These are phyloP conservation scores for Brachionichthys hirsutus DNA, from an alignment of 2,113 vertebrate species.

Conservation along the genomic window DNA sequence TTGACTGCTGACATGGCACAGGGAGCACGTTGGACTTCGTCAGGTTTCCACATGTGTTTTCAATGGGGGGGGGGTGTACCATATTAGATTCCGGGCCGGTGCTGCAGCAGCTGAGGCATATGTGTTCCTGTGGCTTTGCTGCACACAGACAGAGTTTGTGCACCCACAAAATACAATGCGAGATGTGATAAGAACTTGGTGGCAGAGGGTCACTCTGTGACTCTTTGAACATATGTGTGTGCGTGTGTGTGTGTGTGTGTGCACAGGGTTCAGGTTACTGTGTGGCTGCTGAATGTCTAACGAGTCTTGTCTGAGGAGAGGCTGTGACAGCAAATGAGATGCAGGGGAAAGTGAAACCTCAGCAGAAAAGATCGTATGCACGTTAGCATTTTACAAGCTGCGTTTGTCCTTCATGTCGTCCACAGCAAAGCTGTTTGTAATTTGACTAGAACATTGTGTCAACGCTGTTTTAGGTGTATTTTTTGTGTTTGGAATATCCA, in stretches of 20 bases:
- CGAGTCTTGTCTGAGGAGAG: conserved; percentile 58
- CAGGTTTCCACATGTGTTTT: conserved; percentile 74
- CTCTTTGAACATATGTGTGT: too few species aligned
- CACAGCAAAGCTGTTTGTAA: too few species aligned
- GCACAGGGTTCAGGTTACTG: conserved; percentile 56
- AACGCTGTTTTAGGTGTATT: too few species aligned
- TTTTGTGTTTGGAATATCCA: too few species aligned
- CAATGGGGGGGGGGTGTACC: conserved; percentile 62
- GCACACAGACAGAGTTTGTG: conserved; percentile 24
- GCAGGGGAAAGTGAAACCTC: conserved; percentile 63
- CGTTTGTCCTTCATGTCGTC: too few species aligned
- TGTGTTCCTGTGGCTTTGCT: conserved; percentile 9
- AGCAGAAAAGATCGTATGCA: conserved; percentile 55
- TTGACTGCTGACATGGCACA: conserved; percentile 65
- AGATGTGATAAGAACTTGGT: conserved; percentile 50
- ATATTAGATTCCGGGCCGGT: conserved; percentile 56
- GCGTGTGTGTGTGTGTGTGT: conserved; percentile 6
- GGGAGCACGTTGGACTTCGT: conserved; percentile 65
- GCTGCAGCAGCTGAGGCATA: conserved; percentile 38
- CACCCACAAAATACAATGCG: conserved; percentile 3
- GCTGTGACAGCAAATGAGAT: conserved; percentile 68
- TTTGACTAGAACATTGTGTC: too few species aligned
- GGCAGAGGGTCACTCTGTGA: conserved; percentile 16
- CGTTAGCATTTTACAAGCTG: conserved; percentile 15
- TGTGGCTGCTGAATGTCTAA: conserved; percentile 72